phyloP scores from a whole-genome alignment of 2,797 vertebrate species.

The Menidia menidia region DNA sequence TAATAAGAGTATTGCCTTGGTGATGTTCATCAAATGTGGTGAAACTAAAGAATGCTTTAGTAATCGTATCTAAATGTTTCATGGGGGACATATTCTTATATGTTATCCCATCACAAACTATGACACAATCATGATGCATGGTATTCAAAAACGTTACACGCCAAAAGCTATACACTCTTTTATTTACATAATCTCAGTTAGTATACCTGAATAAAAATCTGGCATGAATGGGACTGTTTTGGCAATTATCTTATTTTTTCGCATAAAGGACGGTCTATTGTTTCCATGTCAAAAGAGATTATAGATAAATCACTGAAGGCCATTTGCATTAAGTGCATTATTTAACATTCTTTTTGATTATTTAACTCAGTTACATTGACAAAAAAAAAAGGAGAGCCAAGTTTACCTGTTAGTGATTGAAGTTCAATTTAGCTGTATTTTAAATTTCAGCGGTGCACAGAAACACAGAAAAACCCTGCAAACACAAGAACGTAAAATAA shows the following conservation, averaged over 20 bases:
- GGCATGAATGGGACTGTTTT: not conserved
- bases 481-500: not conserved
- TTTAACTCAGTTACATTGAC: too few relatives aligned
- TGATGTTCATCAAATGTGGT: too few relatives aligned
- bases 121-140: not conserved
- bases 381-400: not conserved
- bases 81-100: not conserved
- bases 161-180: not conserved
- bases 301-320: not conserved
- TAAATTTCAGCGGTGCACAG: slow-evolving; percentile 19
- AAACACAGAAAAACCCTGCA: slow-evolving; percentile 40
- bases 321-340: not conserved
- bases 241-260: not conserved
- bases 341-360: too few relatives aligned
- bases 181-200: not conserved
- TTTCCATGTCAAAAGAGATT: not conserved
- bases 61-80: not conserved
- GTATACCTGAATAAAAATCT: not conserved
- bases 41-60: not conserved
- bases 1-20: too few relatives aligned
- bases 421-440: not conserved
- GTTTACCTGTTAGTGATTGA: not conserved
- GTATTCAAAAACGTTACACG: not conserved
- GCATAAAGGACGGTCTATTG: not conserved
- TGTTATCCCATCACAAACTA: not conserved